Base-by-base conservation (phyloP, 2,888 invertebrate genomes). In the Andrena chrysosceles region DNA sequence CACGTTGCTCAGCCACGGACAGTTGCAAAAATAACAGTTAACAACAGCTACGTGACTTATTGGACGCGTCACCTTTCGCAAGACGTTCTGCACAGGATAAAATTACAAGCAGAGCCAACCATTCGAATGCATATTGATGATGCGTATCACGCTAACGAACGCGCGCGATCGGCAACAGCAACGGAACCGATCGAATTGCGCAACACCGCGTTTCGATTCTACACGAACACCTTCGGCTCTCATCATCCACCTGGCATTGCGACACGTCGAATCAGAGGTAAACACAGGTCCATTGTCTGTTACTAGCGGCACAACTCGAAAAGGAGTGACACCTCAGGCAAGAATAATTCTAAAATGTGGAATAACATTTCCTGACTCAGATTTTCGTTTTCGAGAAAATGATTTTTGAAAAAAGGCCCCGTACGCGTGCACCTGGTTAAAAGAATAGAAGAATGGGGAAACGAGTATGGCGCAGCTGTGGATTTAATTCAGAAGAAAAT, bases 71-170 rank as follows among this genome's bases (percentile, higher is more conserved):
- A 16, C 42, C 16, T 42, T 5, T 42, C 13, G 42, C 54, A 66
- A 42, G 56, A 13, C 48, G 48, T n/a, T 16, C 26, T 26, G 62
- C 20, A 42, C 26, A 26, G 49, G 52, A 52, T 33, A 59, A 56
- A 63, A 71, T 77, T 77, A 49, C 31, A 35, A 29, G 42, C 42
- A 42, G 20, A 42, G 33, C 26, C 52, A 33, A 26, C 23, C 52
- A 13, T 23, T 13, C 23, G 26, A 48, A 35, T 33, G 64, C 64
- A 71, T 35, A 64, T 71, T 77, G 26, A 64, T 59, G 33, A 71
- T 48, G 48, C 70, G 23, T 49, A 31, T 33, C 59, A 5, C 42
- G 42, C 42, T 42, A 42, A 42, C 42, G 42, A 42, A 42, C 42
- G 29, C 29, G 59, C 16, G 33, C 63, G 20, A 56, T 33, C 23